A percentile compares a stretch with the other conserved stretches of the same genome.
Conservation (phyloP, 2,797 vertebrate species). For the Mus caroli region DNA sequence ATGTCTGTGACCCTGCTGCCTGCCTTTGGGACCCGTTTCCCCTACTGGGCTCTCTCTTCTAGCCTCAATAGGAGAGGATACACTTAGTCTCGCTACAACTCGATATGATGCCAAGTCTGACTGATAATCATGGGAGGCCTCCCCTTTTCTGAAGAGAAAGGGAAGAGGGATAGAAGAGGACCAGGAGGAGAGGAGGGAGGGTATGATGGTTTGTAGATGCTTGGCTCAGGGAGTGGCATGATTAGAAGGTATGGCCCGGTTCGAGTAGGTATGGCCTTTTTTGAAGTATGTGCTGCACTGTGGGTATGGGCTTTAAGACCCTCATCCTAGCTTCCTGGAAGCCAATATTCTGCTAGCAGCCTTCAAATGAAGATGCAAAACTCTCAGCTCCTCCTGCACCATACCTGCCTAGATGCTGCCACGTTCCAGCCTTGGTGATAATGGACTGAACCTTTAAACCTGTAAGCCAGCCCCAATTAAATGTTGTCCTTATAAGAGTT, state of each 20-base stretch:
- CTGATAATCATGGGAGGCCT: neutral
- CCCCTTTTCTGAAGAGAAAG: neutral
- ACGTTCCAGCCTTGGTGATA: neutral
- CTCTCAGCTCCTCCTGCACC: neutral
- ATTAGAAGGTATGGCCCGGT: neutral
- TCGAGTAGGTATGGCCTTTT: no score
- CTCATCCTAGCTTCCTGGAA: neutral
- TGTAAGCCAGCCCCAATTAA: neutral
- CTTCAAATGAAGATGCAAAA: neutral
- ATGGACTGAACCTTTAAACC: neutral
- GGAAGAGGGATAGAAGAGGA: neutral
- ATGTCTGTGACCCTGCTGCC: neutral
- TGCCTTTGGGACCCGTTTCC: neutral
- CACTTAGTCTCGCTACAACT: neutral
- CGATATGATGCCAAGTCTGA: neutral
- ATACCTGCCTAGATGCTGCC: no score
- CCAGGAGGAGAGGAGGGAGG: neutral
- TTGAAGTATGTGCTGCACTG: neutral
- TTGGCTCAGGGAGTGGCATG: neutral
- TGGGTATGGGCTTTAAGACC: neutral
- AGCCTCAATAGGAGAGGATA: neutral
- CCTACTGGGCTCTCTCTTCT: neutral
- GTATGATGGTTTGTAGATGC: neutral
- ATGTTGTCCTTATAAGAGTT: neutral
- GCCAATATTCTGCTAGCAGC: neutral